Evolutionary conservation across 2,797 vertebrate species (phyloP), one percentile per base, ranked within the genome.

Genomic region (Microctenopoma steveboyesi): DNA sequence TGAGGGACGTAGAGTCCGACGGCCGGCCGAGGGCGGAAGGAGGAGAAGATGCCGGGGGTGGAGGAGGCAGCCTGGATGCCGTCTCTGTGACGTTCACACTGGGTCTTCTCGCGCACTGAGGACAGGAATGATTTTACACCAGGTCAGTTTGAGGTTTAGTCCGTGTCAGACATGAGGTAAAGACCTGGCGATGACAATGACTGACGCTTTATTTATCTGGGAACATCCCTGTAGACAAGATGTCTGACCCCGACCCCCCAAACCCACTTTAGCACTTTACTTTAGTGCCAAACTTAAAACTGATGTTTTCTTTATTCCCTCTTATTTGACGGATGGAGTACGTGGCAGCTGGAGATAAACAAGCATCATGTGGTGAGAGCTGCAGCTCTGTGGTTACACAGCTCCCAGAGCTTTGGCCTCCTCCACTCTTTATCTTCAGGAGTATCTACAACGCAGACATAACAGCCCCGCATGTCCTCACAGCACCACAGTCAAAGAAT

Each of bases 41-140:
- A 76, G 0, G 65, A 74, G 5, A 79, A 22, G 61, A 85, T 0
- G 1, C 43, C 46, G 0, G 82, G 66, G 30, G 60, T 61, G 1
- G 61, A 1, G 4, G 60, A 1, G 0, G 71, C 13, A 3, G 79
- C 56, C 27, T 92, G 84, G 27, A 92, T 79, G 28, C 72, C 83
- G 16, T 95, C 95, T 14, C 90, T 87, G 60, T 96, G 92, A 0
- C 0, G 91, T 82, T 97, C 95, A 33, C 97, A 98, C 40, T 58
- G 87, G 0, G 95, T 96, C 66, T 92, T 93, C 86, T 94, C 94
- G 5, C 10, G 65, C 64, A 85, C 92, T 93, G 83, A 28, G 22
- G 25, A 68, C 5, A 69, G 37, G 16, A 42, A 42, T 42, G 3
- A 13, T 3, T 14, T 14, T 42, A 14, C 4, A 42, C 40, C 14